Conservation (phyloP, 2,888 invertebrate genomes). For the Trichacis sp. region DNA sequence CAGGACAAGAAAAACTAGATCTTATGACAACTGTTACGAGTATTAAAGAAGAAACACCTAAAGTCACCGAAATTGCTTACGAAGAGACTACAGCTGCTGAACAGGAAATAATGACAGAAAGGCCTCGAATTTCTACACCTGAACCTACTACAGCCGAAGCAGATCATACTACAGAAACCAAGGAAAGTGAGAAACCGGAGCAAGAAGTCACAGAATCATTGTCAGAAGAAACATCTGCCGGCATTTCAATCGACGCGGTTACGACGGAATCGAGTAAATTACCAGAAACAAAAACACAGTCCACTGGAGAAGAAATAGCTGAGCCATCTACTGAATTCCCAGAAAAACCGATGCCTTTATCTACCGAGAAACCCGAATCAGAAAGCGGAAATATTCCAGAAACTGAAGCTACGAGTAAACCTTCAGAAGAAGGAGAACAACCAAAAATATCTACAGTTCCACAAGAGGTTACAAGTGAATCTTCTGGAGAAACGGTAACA, state of each 20-base stretch:
- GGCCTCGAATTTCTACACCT: background rate
- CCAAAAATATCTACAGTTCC: conserved; percentile 20
- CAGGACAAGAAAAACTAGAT: conserved; percentile 35
- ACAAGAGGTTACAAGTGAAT: conserved; percentile 24
- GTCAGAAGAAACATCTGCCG: conserved; percentile 37
- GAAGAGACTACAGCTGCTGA: conserved; percentile 10
- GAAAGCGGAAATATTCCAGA: background rate
- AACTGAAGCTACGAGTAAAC: conserved; percentile 17
- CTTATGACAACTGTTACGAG: background rate
- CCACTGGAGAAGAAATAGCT: conserved; percentile 10
- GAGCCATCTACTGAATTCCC: conserved; percentile 18
- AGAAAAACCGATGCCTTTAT: conserved; percentile 6
- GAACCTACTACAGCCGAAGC: conserved; percentile 20
- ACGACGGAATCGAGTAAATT: conserved; percentile 9
- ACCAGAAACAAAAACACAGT: conserved; percentile 14
- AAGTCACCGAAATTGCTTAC: conserved; percentile 25
- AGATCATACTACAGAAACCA: conserved; percentile 23
- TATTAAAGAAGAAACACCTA: conserved; percentile 15
- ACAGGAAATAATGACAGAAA: background rate
- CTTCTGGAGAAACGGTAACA: conserved; percentile 25
- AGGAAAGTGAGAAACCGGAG: conserved; percentile 41
- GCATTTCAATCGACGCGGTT: conserved; percentile 35
- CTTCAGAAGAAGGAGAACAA: conserved; percentile 16
- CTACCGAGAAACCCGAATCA: conserved; percentile 7
- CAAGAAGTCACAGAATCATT: conserved; percentile 37